These are phyloP conservation scores for Takifugu rubripes DNA, from an alignment of 2,797 vertebrate species.

Conservation along the genomic window DNA sequence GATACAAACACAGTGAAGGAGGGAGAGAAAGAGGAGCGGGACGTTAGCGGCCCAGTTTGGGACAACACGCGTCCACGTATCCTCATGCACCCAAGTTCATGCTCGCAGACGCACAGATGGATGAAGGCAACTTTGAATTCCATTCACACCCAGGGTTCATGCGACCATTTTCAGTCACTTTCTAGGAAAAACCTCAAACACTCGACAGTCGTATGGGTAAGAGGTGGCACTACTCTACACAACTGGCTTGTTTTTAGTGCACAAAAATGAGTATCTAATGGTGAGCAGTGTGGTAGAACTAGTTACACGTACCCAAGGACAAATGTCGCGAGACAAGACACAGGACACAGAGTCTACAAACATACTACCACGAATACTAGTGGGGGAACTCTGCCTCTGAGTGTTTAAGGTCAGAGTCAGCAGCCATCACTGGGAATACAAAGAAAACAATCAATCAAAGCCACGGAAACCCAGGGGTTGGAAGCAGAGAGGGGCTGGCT, in stretches of 20 bases:
- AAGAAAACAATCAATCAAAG: conserved; percentile 33
- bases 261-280: conserved; percentile 46
- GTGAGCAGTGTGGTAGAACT: conserved; percentile 25
- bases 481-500: conserved; percentile 38
- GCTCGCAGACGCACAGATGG: conserved; percentile 28
- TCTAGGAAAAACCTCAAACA: conserved; percentile 71
- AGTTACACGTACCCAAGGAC: conserved; percentile 43
- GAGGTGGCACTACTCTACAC: conserved; percentile 40
- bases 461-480: conserved; percentile 41
- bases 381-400: conserved; percentile 47
- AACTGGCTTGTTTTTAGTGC: conserved; percentile 30
- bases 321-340: conserved; percentile 55
- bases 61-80: conserved; percentile 4
- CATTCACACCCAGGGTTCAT: conserved; percentile 47
- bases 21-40: conserved; percentile 34
- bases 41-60: conserved; percentile 35
- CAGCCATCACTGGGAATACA: conserved; percentile 31
- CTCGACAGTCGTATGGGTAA: conserved; percentile 50
- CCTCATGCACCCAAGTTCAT: conserved; percentile 42
- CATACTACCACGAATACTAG: conserved; percentile 39
- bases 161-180: conserved; percentile 36
- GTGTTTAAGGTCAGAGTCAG: conserved; percentile 70
- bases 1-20: conserved; percentile 59
- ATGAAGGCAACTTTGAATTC: conserved; percentile 26
- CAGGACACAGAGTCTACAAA: conserved; percentile 48